Base-by-base conservation (phyloP, 35 echinoderm and acorn worm species). In the Lytechinus pictus region DNA sequence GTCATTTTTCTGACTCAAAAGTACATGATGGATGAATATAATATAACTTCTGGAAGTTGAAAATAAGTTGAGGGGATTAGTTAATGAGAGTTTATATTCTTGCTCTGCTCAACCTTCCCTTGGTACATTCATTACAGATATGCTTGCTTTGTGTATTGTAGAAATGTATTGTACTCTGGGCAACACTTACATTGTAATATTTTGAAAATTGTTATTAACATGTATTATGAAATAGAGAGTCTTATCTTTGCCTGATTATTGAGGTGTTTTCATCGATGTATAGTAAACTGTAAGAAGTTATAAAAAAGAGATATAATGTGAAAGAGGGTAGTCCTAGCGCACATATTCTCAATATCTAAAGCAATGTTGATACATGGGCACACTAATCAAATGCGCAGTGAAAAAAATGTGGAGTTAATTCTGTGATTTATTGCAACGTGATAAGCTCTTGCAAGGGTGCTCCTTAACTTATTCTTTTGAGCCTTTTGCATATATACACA, bases 131-230 rank as follows among this genome's bases (percentile, higher is more conserved):
- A 24, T 79, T 79, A 19, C 66, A 24, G 66, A 79, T 90, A 90
- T 90, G 88, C 88, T 90, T 90, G 88, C 88, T 90, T 90, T 21
- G 88, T 90, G 52, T 52, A 44, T 52, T 90, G 88, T 90, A 90
- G 88, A 90, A 90, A 90, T 28, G 88, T 29, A 90, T 52, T 52
- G 88, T 90, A 90, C 88, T 90, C 88, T 90, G 88, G 88, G n/a
- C 88, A 90, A 90, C 88, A 90, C 88, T 52, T 14, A 90, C 88
- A 90, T 90, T 90, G 88, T 90, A 90, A 90, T 90, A 90, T 90
- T 90, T 90, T 90, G 88, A 90, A 90, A 90, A 90, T 52, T 90
- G 88, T 90, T 90, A 90, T 90, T 44, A 90, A 90, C 29, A 90
- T 90, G 88, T 90, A 90, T 90, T 90, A 90, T 54, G 88, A 90